Conservation (phyloP, 2,113 vertebrate species). For the Picathartes gymnocephalus region DNA sequence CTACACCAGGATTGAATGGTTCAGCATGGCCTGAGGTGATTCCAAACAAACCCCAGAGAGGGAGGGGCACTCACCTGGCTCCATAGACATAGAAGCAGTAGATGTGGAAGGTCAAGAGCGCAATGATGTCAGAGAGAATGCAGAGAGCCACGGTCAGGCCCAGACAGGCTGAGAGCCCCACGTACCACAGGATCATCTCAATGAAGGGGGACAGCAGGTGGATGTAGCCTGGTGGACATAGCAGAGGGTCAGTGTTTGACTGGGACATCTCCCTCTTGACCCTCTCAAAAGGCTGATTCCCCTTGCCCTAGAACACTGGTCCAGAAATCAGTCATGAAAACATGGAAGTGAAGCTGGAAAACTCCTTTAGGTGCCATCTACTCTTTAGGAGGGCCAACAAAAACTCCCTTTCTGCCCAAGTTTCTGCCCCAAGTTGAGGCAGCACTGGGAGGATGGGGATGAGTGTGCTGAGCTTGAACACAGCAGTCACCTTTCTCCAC, state of each 20-base stretch:
- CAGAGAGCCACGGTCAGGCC: conserved; percentile 90
- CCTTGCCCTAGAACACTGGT: neutral
- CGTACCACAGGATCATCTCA: conserved; percentile 93
- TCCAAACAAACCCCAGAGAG: neutral
- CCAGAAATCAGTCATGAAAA: neutral
- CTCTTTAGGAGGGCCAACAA: neutral
- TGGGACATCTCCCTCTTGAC: neutral
- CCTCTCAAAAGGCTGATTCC: neutral
- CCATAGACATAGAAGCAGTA: conserved; percentile 99
- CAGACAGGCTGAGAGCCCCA: conserved; percentile 88
- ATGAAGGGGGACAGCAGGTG: conserved; percentile 95
- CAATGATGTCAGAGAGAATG: conserved; percentile 90
- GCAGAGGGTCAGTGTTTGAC: neutral
- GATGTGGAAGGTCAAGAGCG: conserved; percentile 96
- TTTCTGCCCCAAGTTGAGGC: neutral
- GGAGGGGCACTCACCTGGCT: conserved; percentile 80
- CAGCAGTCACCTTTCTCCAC: neutral
- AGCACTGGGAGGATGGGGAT: neutral
- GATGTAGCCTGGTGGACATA: conserved; percentile 84
- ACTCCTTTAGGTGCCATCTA: neutral
- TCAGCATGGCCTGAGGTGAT: neutral
- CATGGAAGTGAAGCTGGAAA: neutral
- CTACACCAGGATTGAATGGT: neutral
- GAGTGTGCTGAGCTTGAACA: neutral
- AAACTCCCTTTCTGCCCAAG: neutral